Percentiles rank a stretch among this genome's conserved stretches.
These are phyloP conservation scores for Drosophila leonis DNA, from an alignment of 2,888 invertebrate genomes.

Conservation along the genomic window DNA sequence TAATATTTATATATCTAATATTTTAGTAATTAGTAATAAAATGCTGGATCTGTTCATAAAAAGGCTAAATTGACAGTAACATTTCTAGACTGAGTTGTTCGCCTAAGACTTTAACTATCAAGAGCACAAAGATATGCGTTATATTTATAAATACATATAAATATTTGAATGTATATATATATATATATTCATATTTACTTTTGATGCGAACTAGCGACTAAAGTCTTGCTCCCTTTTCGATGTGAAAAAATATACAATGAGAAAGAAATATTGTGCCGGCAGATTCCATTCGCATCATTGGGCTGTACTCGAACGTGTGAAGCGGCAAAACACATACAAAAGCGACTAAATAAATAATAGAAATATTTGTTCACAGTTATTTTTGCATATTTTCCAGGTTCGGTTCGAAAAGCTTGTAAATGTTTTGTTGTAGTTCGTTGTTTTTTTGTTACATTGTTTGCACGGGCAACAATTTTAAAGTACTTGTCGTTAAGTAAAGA, in stretches of 20 bases:
- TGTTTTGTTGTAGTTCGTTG: slow-evolving; percentile 24
- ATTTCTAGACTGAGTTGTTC: background rate
- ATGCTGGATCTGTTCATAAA: too few relatives aligned
- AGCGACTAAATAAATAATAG: slow-evolving; percentile 60
- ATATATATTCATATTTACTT: background rate
- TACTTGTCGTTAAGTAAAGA: slow-evolving; percentile 64
- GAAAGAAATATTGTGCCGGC: slow-evolving; percentile 52
- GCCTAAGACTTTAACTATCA: background rate
- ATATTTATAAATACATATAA: background rate
- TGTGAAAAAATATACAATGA: slow-evolving; percentile 32
- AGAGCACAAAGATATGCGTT: background rate
- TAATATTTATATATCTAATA: too few relatives aligned
- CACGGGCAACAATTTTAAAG: slow-evolving; percentile 58
- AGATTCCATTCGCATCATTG: slow-evolving; percentile 50
- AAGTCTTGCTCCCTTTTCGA: slow-evolving; percentile 6
- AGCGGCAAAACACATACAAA: slow-evolving; percentile 19
- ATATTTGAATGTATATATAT: background rate
- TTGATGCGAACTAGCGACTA: background rate
- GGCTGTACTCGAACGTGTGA: slow-evolving; percentile 27
- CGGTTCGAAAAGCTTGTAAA: slow-evolving; percentile 12
- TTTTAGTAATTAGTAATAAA: too few relatives aligned
- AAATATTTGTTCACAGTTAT: slow-evolving; percentile 72
- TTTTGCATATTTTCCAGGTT: slow-evolving; percentile 62
- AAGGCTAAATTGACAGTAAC: background rate
- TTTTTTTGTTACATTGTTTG: slow-evolving; percentile 40